Conservation (phyloP, 2,113 vertebrate species). For the Conger conger region DNA sequence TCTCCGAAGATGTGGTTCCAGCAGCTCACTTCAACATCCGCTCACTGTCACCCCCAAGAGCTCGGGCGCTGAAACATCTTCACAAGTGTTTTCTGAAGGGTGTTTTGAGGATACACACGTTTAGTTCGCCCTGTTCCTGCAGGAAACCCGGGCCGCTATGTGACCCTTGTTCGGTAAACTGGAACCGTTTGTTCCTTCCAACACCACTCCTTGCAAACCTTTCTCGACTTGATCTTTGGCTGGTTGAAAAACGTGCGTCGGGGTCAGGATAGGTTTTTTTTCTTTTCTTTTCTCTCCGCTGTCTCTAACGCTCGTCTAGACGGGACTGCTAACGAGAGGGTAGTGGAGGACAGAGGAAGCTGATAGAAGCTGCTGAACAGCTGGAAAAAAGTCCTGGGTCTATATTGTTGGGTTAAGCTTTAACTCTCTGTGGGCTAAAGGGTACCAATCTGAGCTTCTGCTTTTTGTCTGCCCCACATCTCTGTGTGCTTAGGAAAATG, state of each 20-base stretch:
- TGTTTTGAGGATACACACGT: background rate
- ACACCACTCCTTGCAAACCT: constrained; percentile 51
- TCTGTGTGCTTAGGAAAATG: background rate
- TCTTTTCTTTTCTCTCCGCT: background rate
- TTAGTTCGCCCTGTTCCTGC: constrained; percentile 53
- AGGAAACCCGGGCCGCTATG: constrained; percentile 48
- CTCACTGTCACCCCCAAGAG: too few species aligned
- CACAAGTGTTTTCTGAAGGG: background rate
- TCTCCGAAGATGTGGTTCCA: too few species aligned
- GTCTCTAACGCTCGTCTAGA: background rate
- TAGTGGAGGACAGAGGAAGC: background rate
- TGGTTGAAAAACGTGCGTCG: constrained; percentile 36
- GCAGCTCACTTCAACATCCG: too few species aligned
- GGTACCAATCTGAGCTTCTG: background rate
- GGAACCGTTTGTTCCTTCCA: constrained; percentile 45
- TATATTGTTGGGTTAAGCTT: background rate
- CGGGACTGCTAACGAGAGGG: background rate
- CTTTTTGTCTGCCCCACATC: background rate
- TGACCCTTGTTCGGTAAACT: constrained; percentile 58
- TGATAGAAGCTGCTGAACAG: background rate
- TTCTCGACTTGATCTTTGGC: constrained; percentile 43
- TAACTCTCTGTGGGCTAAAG: background rate
- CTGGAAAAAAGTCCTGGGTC: too few species aligned
- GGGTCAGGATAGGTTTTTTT: constrained; percentile 21
- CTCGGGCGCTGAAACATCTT: background rate